These are phyloP conservation scores for Macroglossus sobrinus DNA, from an alignment of 2,113 vertebrate genomes.

Conservation along the genomic window DNA sequence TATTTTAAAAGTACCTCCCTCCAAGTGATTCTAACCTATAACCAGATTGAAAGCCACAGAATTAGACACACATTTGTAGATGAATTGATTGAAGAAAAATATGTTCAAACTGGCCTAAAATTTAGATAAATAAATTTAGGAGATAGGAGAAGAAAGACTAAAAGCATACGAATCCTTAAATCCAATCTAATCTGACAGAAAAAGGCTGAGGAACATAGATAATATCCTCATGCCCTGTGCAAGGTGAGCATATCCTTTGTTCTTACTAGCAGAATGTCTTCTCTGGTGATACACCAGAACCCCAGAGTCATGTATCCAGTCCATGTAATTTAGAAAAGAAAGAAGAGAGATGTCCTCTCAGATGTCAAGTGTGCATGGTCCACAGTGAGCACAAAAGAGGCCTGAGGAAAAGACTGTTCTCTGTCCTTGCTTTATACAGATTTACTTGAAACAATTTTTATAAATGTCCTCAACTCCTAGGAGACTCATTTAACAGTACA, in stretches of 20 bases:
- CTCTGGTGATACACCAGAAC: not conserved
- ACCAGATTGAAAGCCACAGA: not conserved
- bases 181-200: not conserved
- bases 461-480: conserved; percentile 48
- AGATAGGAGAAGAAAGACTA: not conserved
- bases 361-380: not conserved
- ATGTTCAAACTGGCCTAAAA: not conserved
- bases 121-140: not conserved
- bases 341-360: not conserved
- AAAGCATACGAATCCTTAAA: not conserved
- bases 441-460: conserved; percentile 47
- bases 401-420: not conserved
- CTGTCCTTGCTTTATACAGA: conserved; percentile 39
- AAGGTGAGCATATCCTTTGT: rapidly evolving
- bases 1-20: not conserved
- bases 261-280: not conserved
- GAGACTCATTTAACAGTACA: conserved; percentile 50
- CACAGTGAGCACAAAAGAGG: not conserved
- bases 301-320: not conserved
- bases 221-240: not conserved
- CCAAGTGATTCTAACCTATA: not conserved
- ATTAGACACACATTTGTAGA: not conserved
- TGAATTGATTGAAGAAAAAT: not conserved
- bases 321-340: not conserved
- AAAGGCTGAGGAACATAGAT: not conserved